Evolutionary conservation across 23 tunicate species (phyloP).

Genomic region (Botrylloides violaceus): DNA sequence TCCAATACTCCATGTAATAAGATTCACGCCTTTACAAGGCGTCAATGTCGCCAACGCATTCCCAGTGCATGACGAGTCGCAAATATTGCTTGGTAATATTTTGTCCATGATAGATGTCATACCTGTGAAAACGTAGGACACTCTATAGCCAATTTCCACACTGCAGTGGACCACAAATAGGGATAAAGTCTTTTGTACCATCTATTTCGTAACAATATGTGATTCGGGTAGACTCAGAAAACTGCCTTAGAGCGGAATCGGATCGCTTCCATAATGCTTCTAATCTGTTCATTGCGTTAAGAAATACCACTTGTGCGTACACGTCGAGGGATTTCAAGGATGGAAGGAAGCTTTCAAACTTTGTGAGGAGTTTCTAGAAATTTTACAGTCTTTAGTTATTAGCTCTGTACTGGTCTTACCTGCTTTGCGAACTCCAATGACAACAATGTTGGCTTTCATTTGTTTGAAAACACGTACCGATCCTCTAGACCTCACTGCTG

Average conservation of each 20-base stretch:
- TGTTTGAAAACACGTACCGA: slow-evolving; percentile 13
- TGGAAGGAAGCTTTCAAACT: not conserved
- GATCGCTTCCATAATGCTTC: too few relatives aligned
- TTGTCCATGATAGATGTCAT: slow-evolving; percentile 16
- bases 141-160: too few relatives aligned
- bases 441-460: slow-evolving; percentile 12
- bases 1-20: slow-evolving; percentile 15
- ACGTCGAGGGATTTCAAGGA: not conserved
- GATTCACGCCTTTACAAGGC: slow-evolving; percentile 17
- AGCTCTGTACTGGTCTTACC: not conserved
- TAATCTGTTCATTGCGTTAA: too few relatives aligned
- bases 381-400: not conserved
- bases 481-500: not conserved
- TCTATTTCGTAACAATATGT: too few relatives aligned
- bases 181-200: too few relatives aligned
- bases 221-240: too few relatives aligned
- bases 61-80: slow-evolving; percentile 4
- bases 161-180: too few relatives aligned
- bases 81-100: slow-evolving; percentile 9
- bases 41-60: slow-evolving; percentile 12
- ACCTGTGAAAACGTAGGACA: not conserved
- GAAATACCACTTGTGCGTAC: too few relatives aligned
- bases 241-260: too few relatives aligned
- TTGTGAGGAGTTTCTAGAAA: not conserved
- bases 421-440: slow-evolving; percentile 14